phyloP scores from a whole-genome alignment of 2,888 invertebrate species.

The Nomada lathburiana region DNA sequence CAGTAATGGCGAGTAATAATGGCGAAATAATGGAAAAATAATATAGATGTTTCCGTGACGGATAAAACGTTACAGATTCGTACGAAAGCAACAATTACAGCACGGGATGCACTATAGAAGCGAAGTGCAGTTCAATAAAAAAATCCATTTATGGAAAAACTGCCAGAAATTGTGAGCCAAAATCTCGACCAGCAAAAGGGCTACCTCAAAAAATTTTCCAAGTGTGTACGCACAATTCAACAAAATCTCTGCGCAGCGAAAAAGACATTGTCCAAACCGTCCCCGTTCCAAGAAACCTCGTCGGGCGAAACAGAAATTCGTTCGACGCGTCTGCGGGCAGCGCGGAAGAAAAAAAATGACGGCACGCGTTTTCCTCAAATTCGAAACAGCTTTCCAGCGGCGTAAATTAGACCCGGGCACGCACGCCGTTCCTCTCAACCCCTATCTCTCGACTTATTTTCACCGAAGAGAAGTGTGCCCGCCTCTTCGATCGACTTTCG shows the following conservation, averaged over 20 bases:
- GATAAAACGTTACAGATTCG: not conserved
- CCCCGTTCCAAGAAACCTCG: too few species aligned
- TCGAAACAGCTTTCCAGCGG: slow-evolving; percentile 66
- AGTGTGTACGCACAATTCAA: too few species aligned
- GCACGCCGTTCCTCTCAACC: slow-evolving; percentile 11
- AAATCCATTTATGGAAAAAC: too few species aligned
- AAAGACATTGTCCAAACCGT: too few species aligned
- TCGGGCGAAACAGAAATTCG: not conserved
- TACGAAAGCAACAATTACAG: not conserved
- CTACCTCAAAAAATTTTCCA: too few species aligned
- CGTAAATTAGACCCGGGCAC: slow-evolving; percentile 40
- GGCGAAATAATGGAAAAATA: slow-evolving; percentile 51
- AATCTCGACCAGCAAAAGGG: too few species aligned
- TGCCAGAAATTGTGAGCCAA: too few species aligned
- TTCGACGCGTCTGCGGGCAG: too few species aligned
- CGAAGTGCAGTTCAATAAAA: not conserved
- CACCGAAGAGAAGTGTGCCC: slow-evolving; percentile 21
- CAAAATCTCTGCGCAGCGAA: too few species aligned
- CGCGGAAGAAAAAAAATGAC: not conserved
- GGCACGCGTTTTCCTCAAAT: slow-evolving; percentile 73
- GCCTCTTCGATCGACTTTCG: slow-evolving; percentile 35
- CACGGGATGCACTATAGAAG: too few species aligned
- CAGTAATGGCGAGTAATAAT: slow-evolving; percentile 49
- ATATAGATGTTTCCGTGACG: slow-evolving; percentile 4
- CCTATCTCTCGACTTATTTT: slow-evolving; percentile 46